Evolutionary conservation across 2,113 vertebrate genomes (phyloP).

Genomic region (Melanocharis versteri): DNA sequence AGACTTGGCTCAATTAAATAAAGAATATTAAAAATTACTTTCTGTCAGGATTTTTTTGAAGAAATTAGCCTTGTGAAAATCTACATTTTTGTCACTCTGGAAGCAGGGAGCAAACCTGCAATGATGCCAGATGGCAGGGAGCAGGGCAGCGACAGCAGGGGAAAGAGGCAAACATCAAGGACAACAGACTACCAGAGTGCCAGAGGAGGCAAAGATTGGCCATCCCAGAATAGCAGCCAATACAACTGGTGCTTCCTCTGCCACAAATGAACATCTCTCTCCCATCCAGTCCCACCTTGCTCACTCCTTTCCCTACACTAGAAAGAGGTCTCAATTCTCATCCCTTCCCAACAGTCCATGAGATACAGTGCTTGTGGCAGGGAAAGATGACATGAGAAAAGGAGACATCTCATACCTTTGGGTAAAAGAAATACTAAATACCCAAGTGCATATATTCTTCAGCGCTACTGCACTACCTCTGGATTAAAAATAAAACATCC

Average conservation of each 20-base stretch:
- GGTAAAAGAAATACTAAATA: background rate
- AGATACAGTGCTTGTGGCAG: background rate
- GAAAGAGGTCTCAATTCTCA: background rate
- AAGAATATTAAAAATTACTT: background rate
- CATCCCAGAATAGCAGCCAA: background rate
- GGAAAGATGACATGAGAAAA: background rate
- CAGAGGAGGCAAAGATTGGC: background rate
- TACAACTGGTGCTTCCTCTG: background rate
- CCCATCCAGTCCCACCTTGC: background rate
- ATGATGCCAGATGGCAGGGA: background rate
- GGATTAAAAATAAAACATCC: background rate
- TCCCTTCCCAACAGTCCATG: background rate
- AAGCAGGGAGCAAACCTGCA: background rate
- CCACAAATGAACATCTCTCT: background rate
- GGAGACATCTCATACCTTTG: background rate
- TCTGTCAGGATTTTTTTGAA: background rate
- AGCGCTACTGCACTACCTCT: background rate
- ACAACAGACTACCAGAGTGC: background rate
- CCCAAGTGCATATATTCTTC: background rate
- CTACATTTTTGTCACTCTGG: background rate
- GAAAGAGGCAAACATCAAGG: background rate
- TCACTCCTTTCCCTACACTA: background rate
- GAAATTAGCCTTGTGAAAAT: background rate
- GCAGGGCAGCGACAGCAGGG: background rate
- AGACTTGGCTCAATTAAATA: background rate